Evolutionary conservation across 2,113 vertebrate genomes (phyloP).

Genomic region (Aythya baeri): DNA sequence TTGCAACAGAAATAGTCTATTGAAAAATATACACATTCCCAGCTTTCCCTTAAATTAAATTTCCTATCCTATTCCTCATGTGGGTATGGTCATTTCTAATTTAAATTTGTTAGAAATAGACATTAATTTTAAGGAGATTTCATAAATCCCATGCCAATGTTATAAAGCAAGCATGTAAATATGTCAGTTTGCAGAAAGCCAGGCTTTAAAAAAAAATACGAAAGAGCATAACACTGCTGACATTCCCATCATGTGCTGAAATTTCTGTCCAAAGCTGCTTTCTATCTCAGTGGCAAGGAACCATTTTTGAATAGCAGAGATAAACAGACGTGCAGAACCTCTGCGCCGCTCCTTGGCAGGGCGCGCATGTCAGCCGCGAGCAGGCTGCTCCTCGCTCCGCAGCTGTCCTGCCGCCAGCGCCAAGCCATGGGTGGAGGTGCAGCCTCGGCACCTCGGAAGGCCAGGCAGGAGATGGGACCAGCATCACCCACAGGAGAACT

Average conservation of each 20-base stretch:
- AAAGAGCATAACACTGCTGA: slow-evolving; percentile 45
- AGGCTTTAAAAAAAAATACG: slow-evolving; percentile 33
- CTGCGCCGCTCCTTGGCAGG: not conserved
- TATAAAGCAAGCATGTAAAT: slow-evolving; percentile 61
- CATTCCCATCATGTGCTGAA: slow-evolving; percentile 30
- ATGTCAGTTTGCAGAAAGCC: slow-evolving; percentile 64
- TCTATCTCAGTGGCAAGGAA: slow-evolving; percentile 39
- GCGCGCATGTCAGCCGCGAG: rapidly evolving
- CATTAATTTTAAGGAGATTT: slow-evolving; percentile 60
- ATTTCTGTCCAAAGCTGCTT: slow-evolving; percentile 62
- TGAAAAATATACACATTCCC: slow-evolving; percentile 37
- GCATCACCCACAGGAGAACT: rapidly evolving
- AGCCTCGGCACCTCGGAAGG: rapidly evolving
- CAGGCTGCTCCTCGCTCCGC: not conserved
- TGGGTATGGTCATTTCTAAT: slow-evolving; percentile 50
- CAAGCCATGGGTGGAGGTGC: not conserved
- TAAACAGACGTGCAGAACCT: not conserved
- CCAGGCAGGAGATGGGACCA: not conserved
- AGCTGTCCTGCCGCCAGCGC: not conserved
- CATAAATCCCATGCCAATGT: slow-evolving; percentile 52
- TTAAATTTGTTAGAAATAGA: slow-evolving; percentile 60
- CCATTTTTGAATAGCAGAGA: not conserved
- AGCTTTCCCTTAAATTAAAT: slow-evolving; percentile 49
- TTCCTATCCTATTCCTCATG: slow-evolving; percentile 50
- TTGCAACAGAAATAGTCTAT: slow-evolving; percentile 22